Percentiles rank a stretch among this genome's conserved stretches.
Evolutionary conservation across 1,140 invertebrate species (phyloP).

Genomic region (Microplitis demolitor): DNA sequence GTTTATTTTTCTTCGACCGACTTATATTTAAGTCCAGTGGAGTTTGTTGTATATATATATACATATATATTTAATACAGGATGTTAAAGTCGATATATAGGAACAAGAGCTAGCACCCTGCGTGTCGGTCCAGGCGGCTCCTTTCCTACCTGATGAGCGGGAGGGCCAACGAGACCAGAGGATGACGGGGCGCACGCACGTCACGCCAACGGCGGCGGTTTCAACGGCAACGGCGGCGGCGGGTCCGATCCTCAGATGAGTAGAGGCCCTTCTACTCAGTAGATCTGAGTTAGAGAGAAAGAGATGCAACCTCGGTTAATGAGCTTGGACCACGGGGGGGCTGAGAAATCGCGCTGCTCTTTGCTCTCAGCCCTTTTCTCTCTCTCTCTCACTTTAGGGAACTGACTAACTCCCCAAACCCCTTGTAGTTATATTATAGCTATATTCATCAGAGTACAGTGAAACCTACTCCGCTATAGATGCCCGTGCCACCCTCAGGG

Average conservation of each 20-base stretch:
- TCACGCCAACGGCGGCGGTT: constrained; percentile 21
- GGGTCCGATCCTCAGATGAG: constrained; percentile 31
- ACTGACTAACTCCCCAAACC: not conserved
- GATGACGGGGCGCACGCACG: constrained; percentile 25
- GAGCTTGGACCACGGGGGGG: constrained; percentile 57
- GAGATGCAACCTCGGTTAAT: constrained; percentile 52
- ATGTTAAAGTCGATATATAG: no score
- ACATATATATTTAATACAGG: constrained; percentile 10
- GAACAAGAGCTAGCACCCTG: constrained; percentile 53
- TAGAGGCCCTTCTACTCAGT: not conserved
- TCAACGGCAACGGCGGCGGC: not conserved
- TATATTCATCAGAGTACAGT: no score
- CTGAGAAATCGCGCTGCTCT: constrained; percentile 37
- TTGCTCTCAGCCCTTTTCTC: constrained; percentile 16
- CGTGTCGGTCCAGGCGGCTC: constrained; percentile 61
- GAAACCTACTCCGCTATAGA: not conserved
- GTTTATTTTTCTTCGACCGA: no score
- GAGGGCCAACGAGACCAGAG: not conserved
- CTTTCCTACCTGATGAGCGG: constrained; percentile 60
- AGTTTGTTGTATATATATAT: not conserved
- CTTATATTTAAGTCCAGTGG: no score
- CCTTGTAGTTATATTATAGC: no score
- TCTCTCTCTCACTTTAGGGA: not conserved
- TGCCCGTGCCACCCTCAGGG: constrained; percentile 3
- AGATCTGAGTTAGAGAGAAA: constrained; percentile 37